Evolutionary conservation across 2,113 vertebrate genomes (phyloP), one percentile per base, ranked within the genome.

Genomic region (Sebastes fasciatus): DNA sequence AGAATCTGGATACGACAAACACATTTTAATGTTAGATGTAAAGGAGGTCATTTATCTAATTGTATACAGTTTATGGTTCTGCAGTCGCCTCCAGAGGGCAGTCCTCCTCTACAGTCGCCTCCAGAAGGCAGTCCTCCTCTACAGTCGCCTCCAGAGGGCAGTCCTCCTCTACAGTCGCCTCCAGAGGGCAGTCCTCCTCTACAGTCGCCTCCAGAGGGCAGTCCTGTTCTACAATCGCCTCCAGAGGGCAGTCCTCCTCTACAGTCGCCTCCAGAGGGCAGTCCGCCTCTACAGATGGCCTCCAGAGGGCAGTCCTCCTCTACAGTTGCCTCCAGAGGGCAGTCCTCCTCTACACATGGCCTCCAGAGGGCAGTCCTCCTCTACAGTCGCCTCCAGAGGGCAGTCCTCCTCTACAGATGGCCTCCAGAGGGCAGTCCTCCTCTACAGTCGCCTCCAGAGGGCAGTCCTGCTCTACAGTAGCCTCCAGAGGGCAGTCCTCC

Each of bases 81-180:
- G 2, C 26, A 26, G 26, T 26, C 26, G 26, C 26, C 2, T 26
- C 26, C 26, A 26, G 26, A 26, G 2, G 26, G 26, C 26, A 26
- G 26, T 26, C 26, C 26, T 26, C 2, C 26, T 26, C 26, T 26
- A 13, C 7, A 23, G 21, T 58, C 23, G 1, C 67, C 83, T 4
- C 1, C 21, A 86, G 84, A 74, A 57, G 66, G 80, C 80, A 74
- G 68, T 45, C 19, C 74, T 74, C 45, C 63, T 63, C 83, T 58
- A 63, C 2, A 23, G 2, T 26, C 16, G 2, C 21, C 63, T 58
- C 51, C 26, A 26, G 26, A 26, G 26, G 2, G 26, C 26, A 26
- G 26, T 26, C 26, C 26, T 26, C 26, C 26, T 26, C 26, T 26
- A 26, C 26, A 26, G 26, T 26, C 2, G 26, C 26, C 26, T 26